A percentile compares a stretch with the other conserved stretches of the same genome.
Conservation (phyloP, 1,140 invertebrate species). For the Lordiphosa mommai region DNA sequence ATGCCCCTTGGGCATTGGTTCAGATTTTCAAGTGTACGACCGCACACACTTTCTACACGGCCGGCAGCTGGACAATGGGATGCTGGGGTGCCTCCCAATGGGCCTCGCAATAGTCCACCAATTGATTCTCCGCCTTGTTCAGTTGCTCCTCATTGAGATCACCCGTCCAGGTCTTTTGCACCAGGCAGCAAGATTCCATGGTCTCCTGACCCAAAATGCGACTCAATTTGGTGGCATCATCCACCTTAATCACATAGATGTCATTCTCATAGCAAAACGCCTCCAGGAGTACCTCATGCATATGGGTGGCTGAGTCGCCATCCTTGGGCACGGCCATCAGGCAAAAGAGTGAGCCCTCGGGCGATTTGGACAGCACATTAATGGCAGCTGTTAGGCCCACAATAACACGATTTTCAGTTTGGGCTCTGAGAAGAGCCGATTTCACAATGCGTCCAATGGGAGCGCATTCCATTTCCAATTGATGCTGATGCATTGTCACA, state of each 20-base stretch:
- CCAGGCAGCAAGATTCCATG: slow-evolving; percentile 81
- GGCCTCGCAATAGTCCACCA: slow-evolving; percentile 82
- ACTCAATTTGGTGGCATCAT: slow-evolving; percentile 81
- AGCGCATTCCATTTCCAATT: slow-evolving; percentile 53
- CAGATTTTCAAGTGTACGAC: slow-evolving; percentile 27
- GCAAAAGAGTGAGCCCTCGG: slow-evolving; percentile 83
- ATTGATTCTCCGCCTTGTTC: slow-evolving; percentile 80
- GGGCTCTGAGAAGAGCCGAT: slow-evolving; percentile 82
- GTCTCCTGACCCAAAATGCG: slow-evolving; percentile 80
- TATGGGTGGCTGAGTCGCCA: slow-evolving; percentile 84
- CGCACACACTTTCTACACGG: slow-evolving; percentile 79
- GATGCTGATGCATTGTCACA: slow-evolving; percentile 56
- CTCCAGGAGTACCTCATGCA: slow-evolving; percentile 85
- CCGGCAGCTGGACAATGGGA: slow-evolving; percentile 82
- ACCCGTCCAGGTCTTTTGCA: slow-evolving; percentile 81
- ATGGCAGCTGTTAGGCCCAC: slow-evolving; percentile 83
- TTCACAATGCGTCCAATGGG: slow-evolving; percentile 81
- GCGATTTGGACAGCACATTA: slow-evolving; percentile 82
- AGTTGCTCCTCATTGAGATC: slow-evolving; percentile 80
- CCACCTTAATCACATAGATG: slow-evolving; percentile 85
- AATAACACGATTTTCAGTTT: slow-evolving; percentile 82
- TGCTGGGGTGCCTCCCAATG: slow-evolving; percentile 81
- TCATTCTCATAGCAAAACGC: slow-evolving; percentile 86
- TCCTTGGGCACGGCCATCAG: slow-evolving; percentile 82
- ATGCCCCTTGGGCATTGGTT: slow-evolving; percentile 43